phyloP scores from a whole-genome alignment of 2,113 vertebrate genomes.

The Propithecus coquereli region DNA sequence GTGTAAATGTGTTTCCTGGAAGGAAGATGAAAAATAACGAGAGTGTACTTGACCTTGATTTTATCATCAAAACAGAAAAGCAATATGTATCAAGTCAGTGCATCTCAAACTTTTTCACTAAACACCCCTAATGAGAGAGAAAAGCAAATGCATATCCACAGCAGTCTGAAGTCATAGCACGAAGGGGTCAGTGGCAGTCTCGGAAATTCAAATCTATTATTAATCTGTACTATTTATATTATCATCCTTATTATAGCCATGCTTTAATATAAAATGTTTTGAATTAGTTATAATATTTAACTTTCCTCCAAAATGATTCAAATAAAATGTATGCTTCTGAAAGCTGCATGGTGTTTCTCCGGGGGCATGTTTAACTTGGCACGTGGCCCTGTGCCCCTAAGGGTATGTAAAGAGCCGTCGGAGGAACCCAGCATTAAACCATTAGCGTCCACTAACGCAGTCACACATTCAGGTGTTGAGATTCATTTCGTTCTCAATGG shows the following conservation, averaged over 20 bases:
- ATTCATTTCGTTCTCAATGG: neutral
- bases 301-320: constrained; percentile 53
- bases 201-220: constrained; percentile 42
- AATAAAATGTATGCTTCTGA: constrained; percentile 26
- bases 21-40: neutral
- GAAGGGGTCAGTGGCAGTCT: neutral
- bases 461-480: neutral
- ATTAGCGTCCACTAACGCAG: neutral
- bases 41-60: neutral
- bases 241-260: neutral
- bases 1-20: neutral
- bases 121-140: neutral
- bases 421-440: neutral
- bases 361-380: constrained; percentile 17
- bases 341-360: neutral
- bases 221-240: constrained; percentile 27
- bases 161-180: neutral
- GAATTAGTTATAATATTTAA: constrained; percentile 53
- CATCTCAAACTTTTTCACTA: neutral
- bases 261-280: constrained; percentile 42
- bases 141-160: neutral
- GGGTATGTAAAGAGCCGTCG: neutral
- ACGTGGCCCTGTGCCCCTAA: neutral
- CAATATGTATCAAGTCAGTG: neutral
- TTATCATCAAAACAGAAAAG: constrained; percentile 2